Base-by-base conservation (phyloP, 2,888 invertebrate species). In the Chrysodeixis includens region DNA sequence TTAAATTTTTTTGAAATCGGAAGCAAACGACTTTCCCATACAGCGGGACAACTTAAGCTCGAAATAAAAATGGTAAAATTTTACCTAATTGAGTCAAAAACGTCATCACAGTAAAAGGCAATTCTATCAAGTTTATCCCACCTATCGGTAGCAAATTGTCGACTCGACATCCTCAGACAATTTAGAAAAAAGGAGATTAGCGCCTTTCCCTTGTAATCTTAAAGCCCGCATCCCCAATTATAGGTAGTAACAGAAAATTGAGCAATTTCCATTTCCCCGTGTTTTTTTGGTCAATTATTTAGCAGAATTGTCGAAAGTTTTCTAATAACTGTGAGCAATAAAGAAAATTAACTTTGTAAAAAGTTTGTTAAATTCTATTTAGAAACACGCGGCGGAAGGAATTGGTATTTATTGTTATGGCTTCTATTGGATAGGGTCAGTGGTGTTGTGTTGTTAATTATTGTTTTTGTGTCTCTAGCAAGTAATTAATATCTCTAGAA, bases 361-460 rank as follows among this genome's bases (percentile, higher is more conserved):
- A 77, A 77, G 69, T 81, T 74, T 66, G 57, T 80, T 71, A 78
- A 79, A 79, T 84, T 74, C 60, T 68, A 73, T 76, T 70, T 68
- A 44, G 57, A 61, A 68, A 55, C 22, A 32, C 56, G 51, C 66
- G 58, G 58, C 32, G 44, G 60, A 58, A 65, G 49, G 49, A 64
- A 71, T 76, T 56, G 44, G 22, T 62, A 71, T 78, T 68, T 78
- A 78, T 68, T 76, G 63, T 70, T 58, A 69, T 51, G 40, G 52
- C 54, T 68, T 55, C 52, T 46, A 16, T 71, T 32, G 14, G 1
- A 46, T 0, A 56, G 35, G 22, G 30, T 56, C 4, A n/a, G 6
- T n/a, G 14, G 40, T 40, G 40, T 40, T 14, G 40, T 40, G n/a
- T 40, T 5, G n/a, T n/a, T n/a, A n/a, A 40, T n/a, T 14, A 6